Base-by-base conservation (phyloP, 2,797 vertebrate species). In the Hirundo rustica region DNA sequence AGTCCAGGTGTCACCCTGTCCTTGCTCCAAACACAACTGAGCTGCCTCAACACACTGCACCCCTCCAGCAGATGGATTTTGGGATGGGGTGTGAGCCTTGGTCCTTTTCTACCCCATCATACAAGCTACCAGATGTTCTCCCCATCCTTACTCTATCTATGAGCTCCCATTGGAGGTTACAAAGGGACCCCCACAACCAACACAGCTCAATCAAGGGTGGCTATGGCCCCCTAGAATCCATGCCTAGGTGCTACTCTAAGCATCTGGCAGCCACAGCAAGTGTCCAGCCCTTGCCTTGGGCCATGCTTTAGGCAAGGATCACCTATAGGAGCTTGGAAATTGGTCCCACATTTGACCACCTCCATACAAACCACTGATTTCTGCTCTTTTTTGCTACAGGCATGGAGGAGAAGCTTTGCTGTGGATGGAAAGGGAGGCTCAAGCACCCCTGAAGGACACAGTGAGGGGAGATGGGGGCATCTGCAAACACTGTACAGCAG, bases 211-310 rank as follows among this genome's bases (percentile, higher is more conserved):
- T 16, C 10, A 27, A 55, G 21, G 7, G 15, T 22, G 22, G 13
- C 17, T 6, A 2, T 29, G 19, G 16, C 29, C 13, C 14, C 5
- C 19, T 1, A 22, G 5, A 29, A 36, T 42, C 27, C 61, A 34
- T 9, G 7, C 9, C 22, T 19, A 4, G 0, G 27, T 2, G 1
- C n/a, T 32, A 32, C 32, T 20, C 11, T 4, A 32, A 89, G 53
- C 14, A 29, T 7, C 4, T 12, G 16, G 50, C 14, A 74, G 8
- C 22, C 60, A 73, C 23, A n/a, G 19, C 36, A 76, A 75, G 38
- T 45, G 67, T 18, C 12, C 25, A 32, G 20, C 16, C 51, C 15
- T 51, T 58, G 38, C 13, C 40, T 40, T 5, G 36, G 71, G 66
- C 64, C 58, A 67, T 4, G n/a, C n/a, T 57, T 50, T 3, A 2